phyloP scores from a whole-genome alignment of 2,797 vertebrate species.

The Leptodactylus fallax region DNA sequence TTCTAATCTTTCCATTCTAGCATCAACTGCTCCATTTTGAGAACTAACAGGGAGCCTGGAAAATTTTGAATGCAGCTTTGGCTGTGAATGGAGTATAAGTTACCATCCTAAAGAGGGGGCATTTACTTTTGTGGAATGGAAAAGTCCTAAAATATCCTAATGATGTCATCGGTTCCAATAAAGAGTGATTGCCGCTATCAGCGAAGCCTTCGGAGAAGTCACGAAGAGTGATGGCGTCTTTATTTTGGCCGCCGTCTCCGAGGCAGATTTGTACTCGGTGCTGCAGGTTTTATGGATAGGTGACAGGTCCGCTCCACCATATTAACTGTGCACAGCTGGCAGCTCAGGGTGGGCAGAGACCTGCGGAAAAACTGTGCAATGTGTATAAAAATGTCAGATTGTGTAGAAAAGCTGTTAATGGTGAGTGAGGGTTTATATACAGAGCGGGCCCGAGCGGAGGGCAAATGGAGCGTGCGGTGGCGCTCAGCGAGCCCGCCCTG shows the following conservation, averaged over 20 bases:
- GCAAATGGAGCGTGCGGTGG: neutral
- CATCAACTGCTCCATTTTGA: no score
- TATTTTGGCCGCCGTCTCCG: neutral
- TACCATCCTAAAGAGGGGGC: neutral
- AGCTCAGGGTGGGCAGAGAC: slow-evolving; percentile 10
- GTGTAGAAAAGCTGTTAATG: slow-evolving; percentile 13
- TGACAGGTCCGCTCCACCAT: slow-evolving; percentile 21
- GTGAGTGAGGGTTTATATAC: slow-evolving; percentile 20
- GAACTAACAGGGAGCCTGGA: no score
- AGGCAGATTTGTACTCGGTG: neutral
- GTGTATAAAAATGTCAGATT: slow-evolving; percentile 35
- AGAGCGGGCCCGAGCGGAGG: neutral
- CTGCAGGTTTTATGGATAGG: neutral
- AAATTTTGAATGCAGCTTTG: neutral
- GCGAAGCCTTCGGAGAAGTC: neutral
- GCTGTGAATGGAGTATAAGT: neutral
- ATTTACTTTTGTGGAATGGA: neutral
- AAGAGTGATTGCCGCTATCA: neutral
- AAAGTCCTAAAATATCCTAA: neutral
- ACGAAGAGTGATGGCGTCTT: neutral
- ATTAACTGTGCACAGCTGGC: slow-evolving; percentile 25
- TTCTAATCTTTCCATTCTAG: no score
- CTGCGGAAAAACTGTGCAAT: slow-evolving; percentile 20
- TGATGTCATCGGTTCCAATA: neutral
- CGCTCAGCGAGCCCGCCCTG: neutral